Base-by-base conservation (phyloP, 2,113 vertebrate species). In the Rhabdomys dilectus region DNA sequence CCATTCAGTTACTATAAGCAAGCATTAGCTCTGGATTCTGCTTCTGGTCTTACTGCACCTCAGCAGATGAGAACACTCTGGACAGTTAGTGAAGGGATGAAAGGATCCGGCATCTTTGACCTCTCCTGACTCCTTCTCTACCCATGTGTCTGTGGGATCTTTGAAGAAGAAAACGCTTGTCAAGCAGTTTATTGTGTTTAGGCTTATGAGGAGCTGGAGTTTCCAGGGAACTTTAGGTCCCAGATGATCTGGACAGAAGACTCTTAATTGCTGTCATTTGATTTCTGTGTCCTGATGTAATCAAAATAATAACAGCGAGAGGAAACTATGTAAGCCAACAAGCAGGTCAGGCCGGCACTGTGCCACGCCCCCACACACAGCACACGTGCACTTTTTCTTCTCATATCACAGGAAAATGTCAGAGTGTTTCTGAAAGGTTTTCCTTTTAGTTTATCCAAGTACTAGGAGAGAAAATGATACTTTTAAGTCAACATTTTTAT, bases 131-230 rank as follows among this genome's bases (percentile, higher is more conserved):
- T 96, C 12, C 24, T 91, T 5, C 31, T 87, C 22, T 91, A 88
- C 31, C 36, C 66, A 22, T 78, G 58, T 48, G 24, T 85, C 87
- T 91, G 58, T 9, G 26, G 88, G 39, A 76, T 85, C 39, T 12
- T 58, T 81, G 36, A 68, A 91, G 5, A 89, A 68, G 51, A 91
- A 66, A 31, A 58, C 13, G 10, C 76, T 81, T 82, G 39, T 88
- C 45, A 86, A 64, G 78, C 51, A 92, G 29, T 80, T 88, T 86
- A 51, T 93, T 96, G 94, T 90, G 36, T 39, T 24, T 82, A 95
- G 92, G 68, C 11, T 19, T 77, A 5, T 39, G 12, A 31, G 70
- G 62, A 92, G 29, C 34, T 58, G 31, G 76, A 78, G 10, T 51
- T 78, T 81, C n/a, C 62, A 68, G 92, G 72, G 93, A 91, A 91